Conservation (phyloP, 1,140 invertebrate species). For the Globodera ellingtonae region DNA sequence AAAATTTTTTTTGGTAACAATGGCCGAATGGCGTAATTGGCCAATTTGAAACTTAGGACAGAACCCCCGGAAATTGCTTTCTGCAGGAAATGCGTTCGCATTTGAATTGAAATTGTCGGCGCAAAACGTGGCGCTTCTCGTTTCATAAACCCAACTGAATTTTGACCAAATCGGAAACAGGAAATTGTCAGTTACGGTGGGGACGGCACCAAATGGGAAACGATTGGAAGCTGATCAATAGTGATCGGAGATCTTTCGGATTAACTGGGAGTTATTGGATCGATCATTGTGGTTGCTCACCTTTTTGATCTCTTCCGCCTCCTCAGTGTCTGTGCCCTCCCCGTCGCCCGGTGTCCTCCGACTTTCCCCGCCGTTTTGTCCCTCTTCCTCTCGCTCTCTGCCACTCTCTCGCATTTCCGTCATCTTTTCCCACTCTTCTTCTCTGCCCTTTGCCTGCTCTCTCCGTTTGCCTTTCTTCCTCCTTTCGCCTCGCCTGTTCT, state of each 20-base stretch:
- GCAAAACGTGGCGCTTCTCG: no score
- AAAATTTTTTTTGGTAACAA: not conserved
- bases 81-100: no score
- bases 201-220: no score
- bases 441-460: not conserved
- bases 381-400: not conserved
- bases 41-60: not conserved
- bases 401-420: not conserved
- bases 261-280: no score
- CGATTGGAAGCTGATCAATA: no score
- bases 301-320: slow-evolving; percentile 7
- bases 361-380: not conserved
- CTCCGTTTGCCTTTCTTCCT: not conserved
- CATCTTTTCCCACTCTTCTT: not conserved
- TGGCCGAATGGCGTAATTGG: not conserved
- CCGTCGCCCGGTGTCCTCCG: not conserved
- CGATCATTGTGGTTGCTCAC: not conserved
- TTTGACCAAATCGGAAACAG: no score
- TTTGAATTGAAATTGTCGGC: no score
- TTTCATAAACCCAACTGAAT: no score
- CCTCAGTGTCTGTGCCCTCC: not conserved
- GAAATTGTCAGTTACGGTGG: no score
- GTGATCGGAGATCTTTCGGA: no score
- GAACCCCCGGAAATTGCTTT: no score
- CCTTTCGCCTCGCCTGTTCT: not conserved